phyloP scores from a whole-genome alignment of 1,140 invertebrate genomes.

The Drosophila leontia region DNA sequence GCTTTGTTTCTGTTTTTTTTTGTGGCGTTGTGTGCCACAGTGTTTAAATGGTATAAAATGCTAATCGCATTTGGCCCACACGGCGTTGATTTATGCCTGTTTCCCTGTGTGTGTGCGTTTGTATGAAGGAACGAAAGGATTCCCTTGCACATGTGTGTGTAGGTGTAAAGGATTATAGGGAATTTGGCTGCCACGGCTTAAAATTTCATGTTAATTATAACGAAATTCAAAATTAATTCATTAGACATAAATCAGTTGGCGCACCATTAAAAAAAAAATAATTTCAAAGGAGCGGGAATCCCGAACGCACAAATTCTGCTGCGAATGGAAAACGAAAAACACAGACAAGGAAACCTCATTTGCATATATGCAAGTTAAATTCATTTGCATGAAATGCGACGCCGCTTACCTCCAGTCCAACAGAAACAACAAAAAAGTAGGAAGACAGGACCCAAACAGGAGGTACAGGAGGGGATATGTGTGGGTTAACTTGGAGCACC shows the following conservation, averaged over 20 bases:
- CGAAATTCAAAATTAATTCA: conserved; percentile 70
- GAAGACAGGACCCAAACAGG: conserved; percentile 2
- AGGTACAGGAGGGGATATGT: neutral
- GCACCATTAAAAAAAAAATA: conserved; percentile 6
- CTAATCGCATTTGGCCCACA: conserved; percentile 78
- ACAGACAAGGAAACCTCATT: conserved; percentile 42
- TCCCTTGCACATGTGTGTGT: conserved; percentile 8
- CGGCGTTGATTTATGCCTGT: conserved; percentile 50
- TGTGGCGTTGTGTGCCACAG: conserved; percentile 38
- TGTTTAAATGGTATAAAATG: conserved; percentile 80
- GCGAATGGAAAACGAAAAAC: conserved; percentile 36
- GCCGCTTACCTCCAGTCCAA: conserved; percentile 23
- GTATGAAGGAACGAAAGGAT: conserved; percentile 17
- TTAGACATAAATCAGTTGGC: conserved; percentile 66
- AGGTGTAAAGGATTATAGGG: conserved; percentile 21
- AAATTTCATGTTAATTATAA: conserved; percentile 70
- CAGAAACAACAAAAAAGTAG: conserved; percentile 3
- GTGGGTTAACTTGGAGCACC: conserved; percentile 24
- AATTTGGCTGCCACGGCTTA: conserved; percentile 29
- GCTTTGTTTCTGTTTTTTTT: conserved; percentile 28
- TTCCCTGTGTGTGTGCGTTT: neutral
- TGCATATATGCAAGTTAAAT: conserved; percentile 70
- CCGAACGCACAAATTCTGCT: conserved; percentile 27
- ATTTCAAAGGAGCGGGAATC: conserved; percentile 13
- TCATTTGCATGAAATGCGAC: conserved; percentile 74